Percentiles rank a stretch among this genome's conserved stretches.
Conservation (phyloP, 2,113 vertebrate species). For the Ameiurus melas region DNA sequence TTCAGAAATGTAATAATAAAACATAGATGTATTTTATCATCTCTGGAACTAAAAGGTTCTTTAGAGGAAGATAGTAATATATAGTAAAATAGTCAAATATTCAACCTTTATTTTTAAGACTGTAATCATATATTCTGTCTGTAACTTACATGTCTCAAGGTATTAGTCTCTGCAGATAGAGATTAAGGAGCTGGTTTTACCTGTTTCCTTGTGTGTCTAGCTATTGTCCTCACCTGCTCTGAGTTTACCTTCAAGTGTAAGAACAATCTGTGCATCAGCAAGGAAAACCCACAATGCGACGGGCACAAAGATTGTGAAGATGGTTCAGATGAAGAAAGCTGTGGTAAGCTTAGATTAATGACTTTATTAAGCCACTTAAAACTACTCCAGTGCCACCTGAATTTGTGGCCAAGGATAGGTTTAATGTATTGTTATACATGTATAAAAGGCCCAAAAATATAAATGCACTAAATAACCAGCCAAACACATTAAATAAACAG, state of each 20-base stretch:
- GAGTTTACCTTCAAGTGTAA: constrained; percentile 78
- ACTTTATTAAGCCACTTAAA: not conserved
- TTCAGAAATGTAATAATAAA: not conserved
- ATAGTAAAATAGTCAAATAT: not conserved
- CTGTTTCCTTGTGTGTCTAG: constrained; percentile 40
- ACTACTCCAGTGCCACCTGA: not conserved
- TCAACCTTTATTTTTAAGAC: not conserved
- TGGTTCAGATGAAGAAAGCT: constrained; percentile 82
- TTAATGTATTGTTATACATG: not conserved
- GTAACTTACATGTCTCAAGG: not conserved
- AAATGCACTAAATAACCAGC: no score
- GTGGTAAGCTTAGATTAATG: constrained; percentile 69
- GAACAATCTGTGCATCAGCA: constrained; percentile 77
- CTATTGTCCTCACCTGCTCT: constrained; percentile 71
- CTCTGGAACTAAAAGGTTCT: not conserved
- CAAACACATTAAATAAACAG: not conserved
- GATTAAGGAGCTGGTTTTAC: not conserved
- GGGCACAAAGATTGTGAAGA: constrained; percentile 81
- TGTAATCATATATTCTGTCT: not conserved
- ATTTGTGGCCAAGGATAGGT: not conserved
- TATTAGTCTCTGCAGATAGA: not conserved
- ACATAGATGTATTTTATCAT: not conserved
- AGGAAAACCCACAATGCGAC: constrained; percentile 87
- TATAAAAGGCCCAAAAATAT: not conserved
- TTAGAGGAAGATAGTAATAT: not conserved